Conservation (phyloP, 2,113 vertebrate species). For the Ptychochromis oligacanthus region DNA sequence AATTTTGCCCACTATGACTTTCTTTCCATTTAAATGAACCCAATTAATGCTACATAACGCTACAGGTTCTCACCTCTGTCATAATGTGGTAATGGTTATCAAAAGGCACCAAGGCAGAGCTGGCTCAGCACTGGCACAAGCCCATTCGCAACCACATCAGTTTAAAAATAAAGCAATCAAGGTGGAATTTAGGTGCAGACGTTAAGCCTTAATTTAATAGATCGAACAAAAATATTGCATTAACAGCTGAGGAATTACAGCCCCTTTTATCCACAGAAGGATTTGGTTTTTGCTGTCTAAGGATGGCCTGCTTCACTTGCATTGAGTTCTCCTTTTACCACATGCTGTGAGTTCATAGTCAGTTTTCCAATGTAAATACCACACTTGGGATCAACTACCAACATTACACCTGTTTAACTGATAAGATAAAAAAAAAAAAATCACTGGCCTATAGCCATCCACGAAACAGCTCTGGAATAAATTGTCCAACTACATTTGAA, state of each 20-base stretch:
- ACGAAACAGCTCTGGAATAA: not conserved
- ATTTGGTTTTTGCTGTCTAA: not conserved
- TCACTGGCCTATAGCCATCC: no score
- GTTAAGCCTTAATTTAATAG: not conserved
- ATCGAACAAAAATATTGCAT: not conserved
- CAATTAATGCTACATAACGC: not conserved
- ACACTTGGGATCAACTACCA: not conserved
- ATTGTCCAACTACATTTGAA: not conserved
- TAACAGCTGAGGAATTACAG: no score
- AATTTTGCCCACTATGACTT: not conserved
- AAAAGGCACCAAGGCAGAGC: not conserved
- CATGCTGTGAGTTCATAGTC: not conserved
- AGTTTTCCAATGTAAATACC: not conserved
- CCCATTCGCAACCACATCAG: not conserved
- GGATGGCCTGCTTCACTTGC: not conserved
- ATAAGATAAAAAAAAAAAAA: constrained; percentile 66
- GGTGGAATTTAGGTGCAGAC: not conserved
- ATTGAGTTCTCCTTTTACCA: not conserved
- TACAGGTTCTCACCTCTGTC: not conserved
- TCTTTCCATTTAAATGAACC: not conserved
- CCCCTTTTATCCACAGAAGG: no score
- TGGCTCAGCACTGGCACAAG: not conserved
- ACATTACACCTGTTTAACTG: not conserved
- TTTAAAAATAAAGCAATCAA: not conserved
- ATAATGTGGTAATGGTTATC: not conserved